A percentile compares a stretch with the other conserved stretches of the same genome.
phyloP scores from a whole-genome alignment of 1,140 invertebrate genomes.

The Centruroides sculpturatus region DNA sequence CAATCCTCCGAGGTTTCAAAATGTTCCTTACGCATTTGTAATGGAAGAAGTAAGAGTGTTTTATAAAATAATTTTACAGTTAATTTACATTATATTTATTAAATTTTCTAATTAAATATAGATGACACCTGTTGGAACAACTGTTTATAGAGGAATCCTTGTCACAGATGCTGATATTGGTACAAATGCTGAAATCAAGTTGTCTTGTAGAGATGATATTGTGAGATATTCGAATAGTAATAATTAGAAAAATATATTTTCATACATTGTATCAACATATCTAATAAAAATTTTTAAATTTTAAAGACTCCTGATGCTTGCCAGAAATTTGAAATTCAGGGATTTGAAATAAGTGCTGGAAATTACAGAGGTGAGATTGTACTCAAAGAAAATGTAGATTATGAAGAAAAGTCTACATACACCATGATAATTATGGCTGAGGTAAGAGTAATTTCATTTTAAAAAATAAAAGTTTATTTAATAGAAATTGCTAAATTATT shows the following conservation, averaged over 20 bases:
- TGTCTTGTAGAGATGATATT: slow-evolving; percentile 6
- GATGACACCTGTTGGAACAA: slow-evolving; percentile 8
- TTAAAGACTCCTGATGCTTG: slow-evolving; percentile 23
- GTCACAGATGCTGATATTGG: slow-evolving; percentile 19
- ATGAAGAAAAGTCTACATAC: slow-evolving; percentile 54
- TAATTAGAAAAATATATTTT: not conserved
- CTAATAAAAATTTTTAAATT: slow-evolving; percentile 6
- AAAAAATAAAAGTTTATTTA: slow-evolving; percentile 14
- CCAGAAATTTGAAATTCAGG: slow-evolving; percentile 22
- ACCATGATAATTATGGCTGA: slow-evolving; percentile 33
- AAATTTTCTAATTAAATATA: not conserved
- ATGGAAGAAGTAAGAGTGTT: slow-evolving; percentile 39
- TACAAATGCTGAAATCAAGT: slow-evolving; percentile 16
- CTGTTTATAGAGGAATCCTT: slow-evolving; percentile 16
- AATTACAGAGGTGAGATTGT: slow-evolving; percentile 50
- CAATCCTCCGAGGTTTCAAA: slow-evolving; percentile 51
- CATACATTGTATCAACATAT: not conserved
- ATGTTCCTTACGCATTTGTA: slow-evolving; percentile 51
- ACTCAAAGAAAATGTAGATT: slow-evolving; percentile 48
- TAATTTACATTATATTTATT: not conserved
- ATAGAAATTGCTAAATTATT: not conserved
- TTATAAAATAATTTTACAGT: not conserved
- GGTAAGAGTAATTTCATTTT: slow-evolving; percentile 3
- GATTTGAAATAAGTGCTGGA: slow-evolving; percentile 43
- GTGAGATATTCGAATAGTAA: not conserved